Percentiles rank a stretch among this genome's conserved stretches.
These are phyloP conservation scores for Tenualosa ilisha DNA, from an alignment of 2,797 vertebrate genomes.

Conservation along the genomic window DNA sequence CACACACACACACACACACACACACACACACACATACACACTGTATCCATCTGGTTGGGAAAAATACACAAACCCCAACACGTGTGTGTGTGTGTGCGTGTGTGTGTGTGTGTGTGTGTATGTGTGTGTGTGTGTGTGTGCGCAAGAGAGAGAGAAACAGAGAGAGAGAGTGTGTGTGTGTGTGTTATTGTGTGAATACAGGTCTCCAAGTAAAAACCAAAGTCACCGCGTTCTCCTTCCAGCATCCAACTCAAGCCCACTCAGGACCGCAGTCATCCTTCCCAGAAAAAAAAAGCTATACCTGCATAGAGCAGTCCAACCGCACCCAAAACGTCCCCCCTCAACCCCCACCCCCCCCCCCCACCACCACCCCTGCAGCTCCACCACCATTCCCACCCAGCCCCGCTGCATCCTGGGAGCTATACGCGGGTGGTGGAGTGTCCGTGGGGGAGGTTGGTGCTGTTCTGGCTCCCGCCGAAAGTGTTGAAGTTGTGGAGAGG, in stretches of 20 bases:
- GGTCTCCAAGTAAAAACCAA: too few relatives aligned
- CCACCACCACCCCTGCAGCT: not conserved
- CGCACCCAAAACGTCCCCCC: not conserved
- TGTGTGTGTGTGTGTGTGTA: too few relatives aligned
- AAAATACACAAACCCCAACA: not conserved
- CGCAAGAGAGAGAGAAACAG: too few relatives aligned
- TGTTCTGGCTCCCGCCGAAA: constrained; percentile 83
- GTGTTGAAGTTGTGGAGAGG: constrained; percentile 90
- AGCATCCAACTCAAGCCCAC: not conserved
- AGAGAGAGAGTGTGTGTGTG: too few relatives aligned
- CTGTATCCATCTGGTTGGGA: not conserved
- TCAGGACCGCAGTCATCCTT: constrained; percentile 9
- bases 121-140: not conserved
- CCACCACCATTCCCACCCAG: not conserved
- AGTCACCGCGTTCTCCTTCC: too few relatives aligned
- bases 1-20: not conserved
- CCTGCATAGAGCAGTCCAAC: constrained; percentile 11
- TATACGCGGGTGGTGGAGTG: constrained; percentile 96
- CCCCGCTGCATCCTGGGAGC: constrained; percentile 64
- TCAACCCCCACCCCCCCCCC: not conserved
- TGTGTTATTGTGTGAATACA: too few relatives aligned
- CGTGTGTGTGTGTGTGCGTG: not conserved
- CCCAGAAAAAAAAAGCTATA: constrained; percentile 18
- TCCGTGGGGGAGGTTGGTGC: constrained; percentile 92
- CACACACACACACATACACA: not conserved